Base-by-base conservation (phyloP, 2,797 vertebrate species). In the Todus mexicanus region DNA sequence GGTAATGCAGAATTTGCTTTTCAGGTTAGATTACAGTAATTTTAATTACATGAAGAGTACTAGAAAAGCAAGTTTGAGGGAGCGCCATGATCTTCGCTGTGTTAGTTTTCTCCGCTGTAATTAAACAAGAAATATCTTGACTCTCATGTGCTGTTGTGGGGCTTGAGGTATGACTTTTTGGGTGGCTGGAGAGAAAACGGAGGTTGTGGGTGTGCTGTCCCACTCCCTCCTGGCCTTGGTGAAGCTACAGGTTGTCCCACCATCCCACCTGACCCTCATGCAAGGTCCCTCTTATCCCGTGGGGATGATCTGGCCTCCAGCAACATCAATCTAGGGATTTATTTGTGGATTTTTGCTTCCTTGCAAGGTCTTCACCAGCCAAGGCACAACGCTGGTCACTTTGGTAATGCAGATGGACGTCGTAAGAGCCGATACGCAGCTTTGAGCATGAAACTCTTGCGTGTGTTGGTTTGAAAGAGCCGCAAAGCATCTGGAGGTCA, bases 161-260 rank as follows among this genome's bases (percentile, higher is more conserved):
- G 33, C 12, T 53, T 26, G 19, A 35, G 15, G 19, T 19, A 9
- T 3, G 48, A 15, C 20, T 15, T n/a, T 26, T 42, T 57, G 43
- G 68, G 50, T 27, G 29, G 25, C 56, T 27, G 16, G 45, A 73
- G 50, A 78, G 51, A 16, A 42, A 14, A 33, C 11, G 21, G 51
- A 59, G 22, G 15, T 37, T 0, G 3, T 42, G 40, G 20, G 17
- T 43, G 27, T n/a, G 35, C 50, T 69, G 12, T 19, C 26, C 31
- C 0, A 0, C 12, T 45, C 11, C 27, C 5, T 50, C 11, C 20
- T 1, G 0, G 7, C 26, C 12, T 20, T 11, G 37, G 20, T 10
- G 47, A 72, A 19, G 12, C 53, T 9, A 1, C 1, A 7, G 27
- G 31, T n/a, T 29, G 45, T 76, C 26, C 23, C 19, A 37, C 11